Base-by-base conservation (phyloP, 2,113 vertebrate species). In the Saguinus midas region DNA sequence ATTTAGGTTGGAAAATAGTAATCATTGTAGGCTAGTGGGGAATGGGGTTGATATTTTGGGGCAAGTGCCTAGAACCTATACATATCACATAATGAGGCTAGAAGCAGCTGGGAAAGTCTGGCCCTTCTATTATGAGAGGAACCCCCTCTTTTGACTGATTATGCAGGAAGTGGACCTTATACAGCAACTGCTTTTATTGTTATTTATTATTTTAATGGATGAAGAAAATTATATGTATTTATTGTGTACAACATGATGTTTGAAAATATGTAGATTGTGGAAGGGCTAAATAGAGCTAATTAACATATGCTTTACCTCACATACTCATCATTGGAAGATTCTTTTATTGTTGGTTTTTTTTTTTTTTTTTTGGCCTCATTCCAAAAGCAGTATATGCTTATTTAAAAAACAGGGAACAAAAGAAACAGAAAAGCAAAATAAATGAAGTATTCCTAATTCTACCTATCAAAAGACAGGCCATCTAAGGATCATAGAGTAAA, bases 341-440 rank as follows among this genome's bases (percentile, higher is more conserved):
- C 45, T 79, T 89, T 87, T n/a, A 66, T 8, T 83, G 32, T 43
- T 90, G 37, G 37, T 78, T 85, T 6, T 81, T 84, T 94, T 27
- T 55, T 75, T 37, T 61, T 64, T 25, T 61, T 29, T 91, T 58
- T 37, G 29, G 84, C 25, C 55, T 84, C 61, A 72, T 82, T 94
- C 73, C 75, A 91, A 97, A 86, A 95, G 48, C 32, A 94, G 90
- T 88, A 58, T 85, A 52, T 58, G 10, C 29, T 95, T 40, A 91
- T 45, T 94, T 9, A 88, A 90, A 97, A 66, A 85, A 76, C 66
- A 83, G 9, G 27, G n/a, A 20, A 8, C 20, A 76, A 84, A 87
- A 61, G 55, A 88, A 88, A 61, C 58, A 87, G 57, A 90, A 94
- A 92, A 87, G 13, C 40, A 89, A 89, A 91, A 87, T 40, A 95